These are phyloP conservation scores for Harpagus bidentatus DNA, from an alignment of 2,113 vertebrate species.

Conservation along the genomic window DNA sequence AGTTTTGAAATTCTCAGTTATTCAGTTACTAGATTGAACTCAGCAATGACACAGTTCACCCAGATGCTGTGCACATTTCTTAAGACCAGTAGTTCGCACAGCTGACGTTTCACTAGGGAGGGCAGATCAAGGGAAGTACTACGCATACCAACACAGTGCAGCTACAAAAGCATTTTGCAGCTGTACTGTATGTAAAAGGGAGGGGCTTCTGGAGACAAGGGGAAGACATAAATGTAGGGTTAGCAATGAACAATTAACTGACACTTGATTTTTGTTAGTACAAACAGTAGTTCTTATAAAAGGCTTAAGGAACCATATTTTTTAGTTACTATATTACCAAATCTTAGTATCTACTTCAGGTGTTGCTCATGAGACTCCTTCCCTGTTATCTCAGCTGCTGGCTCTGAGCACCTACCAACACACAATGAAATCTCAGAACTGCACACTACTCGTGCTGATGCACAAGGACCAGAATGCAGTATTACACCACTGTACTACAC, in stretches of 20 bases:
- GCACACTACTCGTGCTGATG: background rate
- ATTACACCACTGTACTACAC: background rate
- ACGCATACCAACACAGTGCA: rapidly evolving
- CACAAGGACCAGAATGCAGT: background rate
- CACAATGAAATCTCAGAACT: background rate
- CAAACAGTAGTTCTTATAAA: background rate
- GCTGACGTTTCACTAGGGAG: background rate
- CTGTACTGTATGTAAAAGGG: background rate
- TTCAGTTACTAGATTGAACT: background rate
- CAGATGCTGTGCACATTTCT: background rate
- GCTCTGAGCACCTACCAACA: background rate
- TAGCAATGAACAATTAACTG: background rate
- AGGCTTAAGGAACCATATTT: background rate
- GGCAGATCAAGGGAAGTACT: background rate
- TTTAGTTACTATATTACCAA: background rate
- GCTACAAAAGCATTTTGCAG: background rate
- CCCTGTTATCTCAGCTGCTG: background rate
- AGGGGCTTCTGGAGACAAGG: background rate
- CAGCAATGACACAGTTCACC: background rate
- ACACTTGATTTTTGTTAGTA: background rate
- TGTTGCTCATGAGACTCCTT: background rate
- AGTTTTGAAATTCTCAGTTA: background rate
- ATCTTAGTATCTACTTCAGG: background rate
- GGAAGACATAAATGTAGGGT: rapidly evolving
- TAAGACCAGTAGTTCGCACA: background rate